phyloP scores from a whole-genome alignment of 2,888 invertebrate species.

The Hermodice carunculata region DNA sequence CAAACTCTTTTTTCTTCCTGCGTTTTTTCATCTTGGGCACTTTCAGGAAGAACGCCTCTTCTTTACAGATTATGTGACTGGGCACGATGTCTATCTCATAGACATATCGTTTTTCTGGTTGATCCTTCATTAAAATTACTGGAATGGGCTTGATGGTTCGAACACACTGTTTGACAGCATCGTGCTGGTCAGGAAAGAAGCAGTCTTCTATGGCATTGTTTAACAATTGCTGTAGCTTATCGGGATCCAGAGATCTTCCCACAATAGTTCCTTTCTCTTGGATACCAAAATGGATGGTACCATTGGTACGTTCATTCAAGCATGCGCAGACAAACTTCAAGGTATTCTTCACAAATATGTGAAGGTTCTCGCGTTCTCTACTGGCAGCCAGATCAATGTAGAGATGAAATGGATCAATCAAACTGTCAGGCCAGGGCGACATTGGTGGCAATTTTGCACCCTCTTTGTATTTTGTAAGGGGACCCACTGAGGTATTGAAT shows the following conservation, averaged over 20 bases:
- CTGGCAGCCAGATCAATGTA: no score
- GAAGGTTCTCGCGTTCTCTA: no score
- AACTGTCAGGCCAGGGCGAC: no score
- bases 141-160: conserved; percentile 27
- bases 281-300: conserved; percentile 39
- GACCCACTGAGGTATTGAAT: no score
- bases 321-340: conserved; percentile 31
- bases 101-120: conserved; percentile 3
- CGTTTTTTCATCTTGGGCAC: conserved; percentile 5
- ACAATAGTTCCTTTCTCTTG: no score
- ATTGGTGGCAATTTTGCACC: no score
- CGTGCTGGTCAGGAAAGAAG: conserved; percentile 31
- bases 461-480: no score
- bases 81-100: conserved; percentile 26
- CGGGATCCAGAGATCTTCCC: conserved; percentile 9
- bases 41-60: conserved; percentile 13
- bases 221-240: no score
- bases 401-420: no score
- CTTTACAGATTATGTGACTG: neutral
- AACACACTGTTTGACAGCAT: conserved; percentile 31
- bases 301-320: conserved; percentile 40
- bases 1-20: conserved; percentile 1
- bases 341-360: no score
- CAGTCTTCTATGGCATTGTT: conserved; percentile 22
- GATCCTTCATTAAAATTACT: conserved; percentile 8